A percentile compares a stretch with the other conserved stretches of the same genome.
Conservation (phyloP, 2,797 vertebrate species). For the Gadopsis marmoratus region DNA sequence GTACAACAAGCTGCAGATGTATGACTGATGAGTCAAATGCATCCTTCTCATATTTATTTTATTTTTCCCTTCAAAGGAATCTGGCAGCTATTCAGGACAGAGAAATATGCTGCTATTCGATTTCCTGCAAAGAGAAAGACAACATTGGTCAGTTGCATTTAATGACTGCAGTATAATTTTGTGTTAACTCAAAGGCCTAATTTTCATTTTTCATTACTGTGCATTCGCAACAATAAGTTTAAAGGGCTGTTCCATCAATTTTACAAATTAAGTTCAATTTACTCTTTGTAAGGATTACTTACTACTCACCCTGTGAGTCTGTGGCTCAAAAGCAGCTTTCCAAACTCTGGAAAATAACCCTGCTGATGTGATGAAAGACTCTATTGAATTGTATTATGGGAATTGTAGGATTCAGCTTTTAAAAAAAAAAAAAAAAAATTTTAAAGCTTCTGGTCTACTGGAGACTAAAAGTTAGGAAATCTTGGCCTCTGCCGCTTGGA, state of each 20-base stretch:
- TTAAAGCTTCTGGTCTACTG: too few species aligned
- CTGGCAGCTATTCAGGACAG: conserved; percentile 91
- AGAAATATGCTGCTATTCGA: conserved; percentile 92
- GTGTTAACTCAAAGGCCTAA: not conserved
- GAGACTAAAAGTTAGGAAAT: not conserved
- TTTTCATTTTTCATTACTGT: not conserved
- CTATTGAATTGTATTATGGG: too few species aligned
- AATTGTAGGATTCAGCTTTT: not conserved
- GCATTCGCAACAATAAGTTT: not conserved
- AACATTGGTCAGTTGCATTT: conserved; percentile 85
- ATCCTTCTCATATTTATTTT: not conserved
- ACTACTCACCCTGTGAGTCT: not conserved
- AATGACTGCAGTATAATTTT: not conserved
- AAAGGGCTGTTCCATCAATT: not conserved
- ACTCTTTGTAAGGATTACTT: too few species aligned
- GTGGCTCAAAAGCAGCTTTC: not conserved
- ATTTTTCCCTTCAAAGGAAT: conserved; percentile 79
- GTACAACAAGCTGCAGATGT: not conserved
- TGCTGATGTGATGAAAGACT: not conserved
- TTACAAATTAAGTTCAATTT: not conserved
- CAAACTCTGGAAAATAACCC: not conserved
- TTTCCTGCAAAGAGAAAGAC: conserved; percentile 99
- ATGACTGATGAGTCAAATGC: not conserved
- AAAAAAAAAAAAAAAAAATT: too few species aligned
- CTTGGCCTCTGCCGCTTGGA: not conserved